These are phyloP conservation scores for Allobates femoralis DNA, from an alignment of 2,797 vertebrate genomes.

Conservation along the genomic window DNA sequence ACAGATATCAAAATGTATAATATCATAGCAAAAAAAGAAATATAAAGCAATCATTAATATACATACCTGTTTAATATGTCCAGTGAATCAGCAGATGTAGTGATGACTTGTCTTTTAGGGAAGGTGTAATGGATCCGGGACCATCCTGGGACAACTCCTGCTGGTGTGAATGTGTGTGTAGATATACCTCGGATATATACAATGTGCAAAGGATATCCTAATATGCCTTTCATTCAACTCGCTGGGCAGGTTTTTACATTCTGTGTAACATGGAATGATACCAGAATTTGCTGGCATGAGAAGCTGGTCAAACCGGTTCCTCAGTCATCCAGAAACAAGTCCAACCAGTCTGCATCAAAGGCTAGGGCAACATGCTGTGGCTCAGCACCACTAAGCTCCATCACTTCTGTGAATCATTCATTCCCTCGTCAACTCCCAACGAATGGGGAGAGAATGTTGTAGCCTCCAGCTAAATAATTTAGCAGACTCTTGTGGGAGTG, in stretches of 20 bases:
- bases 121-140: constrained; percentile 74
- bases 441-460: constrained; percentile 76
- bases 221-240: constrained; percentile 88
- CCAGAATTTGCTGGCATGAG: constrained; percentile 88
- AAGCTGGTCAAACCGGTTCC: constrained; percentile 81
- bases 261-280: constrained; percentile 86
- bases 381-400: constrained; percentile 74
- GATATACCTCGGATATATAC: constrained; percentile 80
- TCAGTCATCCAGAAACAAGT: constrained; percentile 77
- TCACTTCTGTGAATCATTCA: constrained; percentile 74
- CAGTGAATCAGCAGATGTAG: constrained; percentile 71
- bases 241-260: constrained; percentile 84
- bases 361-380: constrained; percentile 77
- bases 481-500: constrained; percentile 71
- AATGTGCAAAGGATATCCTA: constrained; percentile 85
- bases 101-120: constrained; percentile 69
- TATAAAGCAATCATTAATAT: constrained; percentile 40
- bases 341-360: constrained; percentile 84
- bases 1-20: no score
- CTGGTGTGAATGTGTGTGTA: constrained; percentile 71
- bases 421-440: constrained; percentile 76
- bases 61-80: constrained; percentile 78
- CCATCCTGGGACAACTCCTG: constrained; percentile 73
- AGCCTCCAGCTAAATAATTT: constrained; percentile 84
- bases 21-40: not conserved